Evolutionary conservation across 2,113 vertebrate species (phyloP), one percentile per base, ranked within the genome.

Genomic region (Indicator maculatus): DNA sequence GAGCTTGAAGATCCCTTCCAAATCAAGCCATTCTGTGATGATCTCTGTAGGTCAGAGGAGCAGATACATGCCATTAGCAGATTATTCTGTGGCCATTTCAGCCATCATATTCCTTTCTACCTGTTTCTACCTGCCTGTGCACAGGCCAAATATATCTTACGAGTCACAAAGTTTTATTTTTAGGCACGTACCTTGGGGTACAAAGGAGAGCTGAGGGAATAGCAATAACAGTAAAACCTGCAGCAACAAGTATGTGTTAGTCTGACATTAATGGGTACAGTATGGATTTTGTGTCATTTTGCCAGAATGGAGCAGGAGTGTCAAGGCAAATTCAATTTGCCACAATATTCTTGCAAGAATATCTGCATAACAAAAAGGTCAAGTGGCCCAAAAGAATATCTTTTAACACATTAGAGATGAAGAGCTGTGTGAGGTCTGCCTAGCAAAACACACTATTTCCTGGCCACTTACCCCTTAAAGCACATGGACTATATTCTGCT

Each of bases 241-340:
- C 79, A 93, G 93, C 96, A 97, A 95, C 96, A 97, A 96, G 93
- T 95, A 81, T 86, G 85, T 93, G 95, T 88, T 94, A 91, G 92
- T 88, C 80, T 97, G 93, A 96, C 93, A 86, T 83, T 94, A 96
- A 95, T 93, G 79, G 85, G 91, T 80, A 90, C 77, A 75, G 85
- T 95, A 96, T 97, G 79, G 96, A 97, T 96, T 97, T 97, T 96
- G 93, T 97, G 95, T 96, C 95, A 93, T 91, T 93, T 93, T 94
- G 55, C 90, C 95, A 93, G 91, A 96, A 97, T 86, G 73, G 76
- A 97, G 73, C 73, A 70, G 89, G 76, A 93, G 85, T 93, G 93
- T 97, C 95, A 93, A 91, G 69, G 80, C 83, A 95, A 95, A 96
- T 96, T 96, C 89, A 94, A 96, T 96, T 94, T 93, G 55, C 76